Conservation (phyloP, 2,888 invertebrate genomes). For the Diaphora mendica region DNA sequence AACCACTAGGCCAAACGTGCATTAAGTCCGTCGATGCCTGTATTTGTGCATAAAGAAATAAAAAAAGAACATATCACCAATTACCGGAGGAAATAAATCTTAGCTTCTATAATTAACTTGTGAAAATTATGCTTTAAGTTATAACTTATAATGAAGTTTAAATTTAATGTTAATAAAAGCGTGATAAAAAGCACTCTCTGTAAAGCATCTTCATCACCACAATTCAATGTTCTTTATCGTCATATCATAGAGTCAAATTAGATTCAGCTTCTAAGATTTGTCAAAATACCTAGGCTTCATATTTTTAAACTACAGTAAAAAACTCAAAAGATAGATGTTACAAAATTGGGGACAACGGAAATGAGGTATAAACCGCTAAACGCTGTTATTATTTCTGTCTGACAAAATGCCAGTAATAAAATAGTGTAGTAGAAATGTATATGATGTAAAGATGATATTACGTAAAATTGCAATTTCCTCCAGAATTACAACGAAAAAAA, state of each 20-base stretch:
- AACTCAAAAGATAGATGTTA: background rate
- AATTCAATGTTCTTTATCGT: background rate
- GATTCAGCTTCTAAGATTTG: background rate
- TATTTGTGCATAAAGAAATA: too few relatives aligned
- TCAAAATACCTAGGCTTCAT: background rate
- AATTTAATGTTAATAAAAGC: too few relatives aligned
- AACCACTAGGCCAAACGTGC: too few relatives aligned
- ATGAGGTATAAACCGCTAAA: constrained; percentile 1
- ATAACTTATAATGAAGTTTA: too few relatives aligned
- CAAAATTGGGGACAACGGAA: background rate
- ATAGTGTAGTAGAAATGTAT: background rate
- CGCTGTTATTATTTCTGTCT: constrained; percentile 1
- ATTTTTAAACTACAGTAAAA: background rate
- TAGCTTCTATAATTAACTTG: too few relatives aligned
- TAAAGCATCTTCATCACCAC: too few relatives aligned
- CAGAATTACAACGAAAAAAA: background rate
- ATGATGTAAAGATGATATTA: background rate
- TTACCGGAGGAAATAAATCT: too few relatives aligned
- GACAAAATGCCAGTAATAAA: constrained; percentile 3
- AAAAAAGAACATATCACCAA: too few relatives aligned
- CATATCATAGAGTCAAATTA: background rate
- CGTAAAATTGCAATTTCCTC: background rate
- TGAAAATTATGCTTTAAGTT: too few relatives aligned
- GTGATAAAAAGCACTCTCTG: too few relatives aligned
- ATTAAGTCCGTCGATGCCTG: too few relatives aligned